Percentiles rank a stretch among this genome's conserved stretches.
Conservation (phyloP, 2,797 vertebrate species). For the Tangara arthus region DNA sequence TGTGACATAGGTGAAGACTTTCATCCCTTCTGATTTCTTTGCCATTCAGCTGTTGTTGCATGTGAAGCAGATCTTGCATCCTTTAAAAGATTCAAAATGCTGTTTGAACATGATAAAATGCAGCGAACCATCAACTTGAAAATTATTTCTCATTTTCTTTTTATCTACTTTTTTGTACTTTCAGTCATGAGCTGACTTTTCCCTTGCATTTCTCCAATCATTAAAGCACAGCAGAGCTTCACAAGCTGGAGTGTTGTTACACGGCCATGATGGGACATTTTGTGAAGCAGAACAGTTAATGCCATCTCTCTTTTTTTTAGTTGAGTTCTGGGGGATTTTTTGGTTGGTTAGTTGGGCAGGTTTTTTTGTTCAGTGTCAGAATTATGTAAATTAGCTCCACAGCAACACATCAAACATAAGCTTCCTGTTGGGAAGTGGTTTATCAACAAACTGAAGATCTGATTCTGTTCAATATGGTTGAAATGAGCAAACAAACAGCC, state of each 20-base stretch:
- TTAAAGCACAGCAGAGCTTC: neutral
- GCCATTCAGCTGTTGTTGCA: neutral
- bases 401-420: neutral
- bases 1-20: neutral
- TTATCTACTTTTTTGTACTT: neutral
- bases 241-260: neutral
- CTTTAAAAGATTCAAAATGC: neutral
- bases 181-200: neutral
- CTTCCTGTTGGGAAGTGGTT: neutral
- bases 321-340: neutral
- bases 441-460: neutral
- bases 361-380: neutral
- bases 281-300: neutral
- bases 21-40: neutral
- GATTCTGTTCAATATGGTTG: neutral
- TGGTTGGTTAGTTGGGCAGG: rapidly evolving
- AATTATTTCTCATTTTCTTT: neutral
- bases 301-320: neutral
- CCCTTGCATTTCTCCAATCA: neutral
- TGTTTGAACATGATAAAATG: neutral
- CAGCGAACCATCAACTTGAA: neutral
- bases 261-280: neutral
- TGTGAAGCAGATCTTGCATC: neutral
- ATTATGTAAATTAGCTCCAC: neutral
- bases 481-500: neutral